Base-by-base conservation (phyloP, 1,140 invertebrate genomes). In the Notospermus geniculatus region DNA sequence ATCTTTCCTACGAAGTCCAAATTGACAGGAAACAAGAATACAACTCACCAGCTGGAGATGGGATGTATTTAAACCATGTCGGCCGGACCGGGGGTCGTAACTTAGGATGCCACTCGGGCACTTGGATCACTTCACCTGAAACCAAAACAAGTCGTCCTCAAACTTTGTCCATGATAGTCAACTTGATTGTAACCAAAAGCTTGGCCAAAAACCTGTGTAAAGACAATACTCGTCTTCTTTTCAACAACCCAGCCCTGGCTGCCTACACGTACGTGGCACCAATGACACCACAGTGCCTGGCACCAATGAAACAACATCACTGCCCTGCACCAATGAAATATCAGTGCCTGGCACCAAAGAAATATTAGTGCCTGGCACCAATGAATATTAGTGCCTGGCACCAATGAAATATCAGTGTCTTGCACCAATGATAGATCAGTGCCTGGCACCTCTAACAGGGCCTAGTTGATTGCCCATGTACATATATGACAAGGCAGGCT, bases 1-100 rank as follows among this genome's bases (percentile, higher is more conserved):
- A 19, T 45, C n/a, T n/a, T n/a, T n/a, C n/a, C n/a, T n/a, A n/a
- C n/a, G n/a, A n/a, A n/a, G n/a, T n/a, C n/a, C n/a, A n/a, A n/a
- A n/a, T n/a, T n/a, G 32, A 17, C 9, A 39, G 19, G n/a, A 53
- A n/a, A 23, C 7, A 11, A 23, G 17, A 45, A 19, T 5, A 5
- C 52, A n/a, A 46, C 64, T 59, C 59, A 75, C 73, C 76, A 55
- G 76, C 76, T 57, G 76, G 63, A 11, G 76, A 78, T n/a, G 76
- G 75, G 9, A 75, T 58, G 55, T 70, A 67, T 43, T 71, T 70
- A 27, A 68, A 60, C 73, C 74, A 78, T 30, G 72, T 68, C 29
- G 76, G 76, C 25, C 76, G 50, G 1, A 64, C 59, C 23, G 65
- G 63, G 46, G 60, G 59, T 32, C 65, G 65, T 39, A 69, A 66